Percentiles rank a stretch among this genome's conserved stretches.
Conservation (phyloP, 2,888 invertebrate species). For the Philaethria dido region DNA sequence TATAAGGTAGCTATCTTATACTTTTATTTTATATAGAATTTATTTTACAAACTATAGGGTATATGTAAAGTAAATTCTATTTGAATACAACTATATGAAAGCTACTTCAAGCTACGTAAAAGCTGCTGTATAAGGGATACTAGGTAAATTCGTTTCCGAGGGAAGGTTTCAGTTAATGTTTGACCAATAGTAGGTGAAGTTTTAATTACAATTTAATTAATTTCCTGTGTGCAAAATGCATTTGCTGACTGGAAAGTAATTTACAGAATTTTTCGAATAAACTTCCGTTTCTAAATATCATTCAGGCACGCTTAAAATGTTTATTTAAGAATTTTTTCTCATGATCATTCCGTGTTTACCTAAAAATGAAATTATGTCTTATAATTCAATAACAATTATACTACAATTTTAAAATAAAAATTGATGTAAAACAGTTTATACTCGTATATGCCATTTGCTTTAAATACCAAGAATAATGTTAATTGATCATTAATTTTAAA, state of each 20-base stretch:
- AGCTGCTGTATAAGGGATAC: neutral
- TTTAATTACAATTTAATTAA: slow-evolving; percentile 78
- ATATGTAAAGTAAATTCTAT: neutral
- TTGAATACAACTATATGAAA: neutral
- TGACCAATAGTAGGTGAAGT: slow-evolving; percentile 73
- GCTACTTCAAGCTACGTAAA: neutral
- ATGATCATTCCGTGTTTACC: neutral
- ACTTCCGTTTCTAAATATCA: neutral
- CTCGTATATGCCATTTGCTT: too few species aligned
- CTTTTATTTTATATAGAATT: neutral
- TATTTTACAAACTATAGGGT: neutral
- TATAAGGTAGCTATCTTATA: too few species aligned
- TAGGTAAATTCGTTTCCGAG: slow-evolving; percentile 50
- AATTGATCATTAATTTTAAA: neutral
- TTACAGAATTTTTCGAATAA: neutral
- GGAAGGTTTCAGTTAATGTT: slow-evolving; percentile 75
- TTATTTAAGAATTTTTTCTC: neutral
- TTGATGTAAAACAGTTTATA: neutral
- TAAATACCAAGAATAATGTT: neutral
- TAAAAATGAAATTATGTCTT: neutral
- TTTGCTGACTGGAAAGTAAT: slow-evolving; percentile 3
- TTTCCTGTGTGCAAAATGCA: neutral
- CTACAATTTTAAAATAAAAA: neutral
- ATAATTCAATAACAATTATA: neutral
- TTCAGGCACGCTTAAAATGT: neutral